phyloP scores from a whole-genome alignment of 2,797 vertebrate genomes.

The Gallinago solitaria region DNA sequence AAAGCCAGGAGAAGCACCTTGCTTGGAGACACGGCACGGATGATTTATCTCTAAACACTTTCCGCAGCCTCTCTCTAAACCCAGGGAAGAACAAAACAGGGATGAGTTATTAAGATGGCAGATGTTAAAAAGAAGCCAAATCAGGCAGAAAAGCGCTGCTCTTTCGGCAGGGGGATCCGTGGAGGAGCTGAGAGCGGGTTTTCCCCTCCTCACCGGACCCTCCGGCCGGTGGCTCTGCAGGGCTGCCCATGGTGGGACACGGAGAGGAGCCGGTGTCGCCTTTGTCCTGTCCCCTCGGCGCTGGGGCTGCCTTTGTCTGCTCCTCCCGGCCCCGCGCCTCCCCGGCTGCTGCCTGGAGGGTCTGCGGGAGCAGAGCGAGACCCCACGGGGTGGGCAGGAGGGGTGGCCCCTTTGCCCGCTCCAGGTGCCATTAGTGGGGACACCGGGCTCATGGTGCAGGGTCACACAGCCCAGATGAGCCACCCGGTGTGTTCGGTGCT shows the following conservation, averaged over 20 bases:
- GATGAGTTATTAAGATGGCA: slow-evolving; percentile 24
- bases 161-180: neutral
- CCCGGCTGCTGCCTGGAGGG: neutral
- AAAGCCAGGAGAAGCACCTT: slow-evolving; percentile 50
- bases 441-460: rapidly evolving
- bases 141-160: neutral
- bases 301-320: slow-evolving; percentile 27
- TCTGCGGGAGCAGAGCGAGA: neutral
- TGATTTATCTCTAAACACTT: neutral
- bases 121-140: neutral
- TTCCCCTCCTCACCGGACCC: rapidly evolving
- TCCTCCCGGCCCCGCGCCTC: rapidly evolving
- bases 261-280: neutral
- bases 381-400: neutral
- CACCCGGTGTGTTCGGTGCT: rapidly evolving
- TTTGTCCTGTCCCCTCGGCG: neutral
- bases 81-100: neutral
- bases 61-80: neutral
- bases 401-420: rapidly evolving
- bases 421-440: rapidly evolving
- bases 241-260: rapidly evolving
- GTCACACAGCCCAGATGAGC: neutral
- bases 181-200: rapidly evolving
- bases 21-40: neutral
- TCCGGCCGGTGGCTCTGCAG: rapidly evolving